Percentiles rank a stretch among this genome's conserved stretches.
Evolutionary conservation across 92 coral and sea anemone genomes (phyloP).

Genomic region (Hydrozoanthus gracilis): DNA sequence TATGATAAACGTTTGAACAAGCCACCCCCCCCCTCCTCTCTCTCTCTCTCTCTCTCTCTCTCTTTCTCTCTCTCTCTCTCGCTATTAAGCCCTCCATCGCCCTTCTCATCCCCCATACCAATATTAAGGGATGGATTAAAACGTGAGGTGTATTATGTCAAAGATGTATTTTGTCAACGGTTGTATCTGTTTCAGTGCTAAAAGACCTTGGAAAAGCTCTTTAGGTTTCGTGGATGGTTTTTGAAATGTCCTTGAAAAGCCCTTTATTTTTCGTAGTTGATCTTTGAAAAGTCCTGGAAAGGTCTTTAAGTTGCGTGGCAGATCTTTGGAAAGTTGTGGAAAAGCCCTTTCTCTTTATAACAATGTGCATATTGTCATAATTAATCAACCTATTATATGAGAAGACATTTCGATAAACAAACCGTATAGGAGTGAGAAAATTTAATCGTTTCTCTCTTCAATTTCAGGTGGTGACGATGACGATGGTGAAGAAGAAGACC

Average conservation of each 20-base stretch:
- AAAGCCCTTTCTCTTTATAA: background rate
- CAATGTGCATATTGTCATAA: background rate
- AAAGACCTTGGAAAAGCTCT: too few species aligned
- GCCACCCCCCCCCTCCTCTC: background rate
- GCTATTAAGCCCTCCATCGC: too few species aligned
- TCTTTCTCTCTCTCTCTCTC: background rate
- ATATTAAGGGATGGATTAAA: too few species aligned
- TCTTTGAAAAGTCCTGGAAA: too few species aligned
- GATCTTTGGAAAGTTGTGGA: too few species aligned
- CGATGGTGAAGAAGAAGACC: slow-evolving; percentile 53
- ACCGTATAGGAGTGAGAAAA: background rate
- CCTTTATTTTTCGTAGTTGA: too few species aligned
- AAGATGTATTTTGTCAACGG: background rate
- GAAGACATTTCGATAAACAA: background rate
- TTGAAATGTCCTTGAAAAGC: too few species aligned
- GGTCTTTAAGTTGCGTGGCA: too few species aligned
- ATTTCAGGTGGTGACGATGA: slow-evolving; percentile 48
- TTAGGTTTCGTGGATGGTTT: too few species aligned
- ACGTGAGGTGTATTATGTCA: too few species aligned
- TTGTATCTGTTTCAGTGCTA: background rate
- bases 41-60: background rate
- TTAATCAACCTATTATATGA: background rate
- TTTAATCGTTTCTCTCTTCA: background rate
- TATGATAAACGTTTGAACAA: too few species aligned
- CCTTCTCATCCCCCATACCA: too few species aligned